phyloP scores from a whole-genome alignment of 2,888 invertebrate species.

The Sphaeridia pumilis region DNA sequence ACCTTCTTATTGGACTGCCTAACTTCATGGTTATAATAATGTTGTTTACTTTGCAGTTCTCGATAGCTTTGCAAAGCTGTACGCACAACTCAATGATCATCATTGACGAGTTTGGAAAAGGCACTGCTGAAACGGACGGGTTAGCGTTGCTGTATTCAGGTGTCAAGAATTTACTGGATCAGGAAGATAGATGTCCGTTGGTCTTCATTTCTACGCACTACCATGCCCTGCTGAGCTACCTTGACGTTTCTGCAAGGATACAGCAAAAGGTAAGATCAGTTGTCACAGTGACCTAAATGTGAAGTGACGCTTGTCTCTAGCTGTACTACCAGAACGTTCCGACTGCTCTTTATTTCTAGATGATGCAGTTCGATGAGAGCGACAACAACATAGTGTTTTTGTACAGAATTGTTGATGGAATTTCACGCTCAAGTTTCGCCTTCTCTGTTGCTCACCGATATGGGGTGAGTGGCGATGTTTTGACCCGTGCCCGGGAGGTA shows the following conservation, averaged over 20 bases:
- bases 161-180: slow-evolving; percentile 53
- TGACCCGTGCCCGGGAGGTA: background rate
- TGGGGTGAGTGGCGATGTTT: background rate
- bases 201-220: slow-evolving; percentile 68
- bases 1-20: background rate
- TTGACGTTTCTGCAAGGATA: slow-evolving; percentile 47
- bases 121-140: slow-evolving; percentile 66
- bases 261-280: slow-evolving; percentile 44
- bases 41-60: slow-evolving; percentile 47
- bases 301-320: no score
- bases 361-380: background rate
- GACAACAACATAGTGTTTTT: background rate
- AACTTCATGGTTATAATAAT: background rate
- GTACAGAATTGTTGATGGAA: background rate
- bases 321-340: no score
- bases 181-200: slow-evolving; percentile 54
- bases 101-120: slow-evolving; percentile 82
- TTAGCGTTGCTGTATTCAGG: slow-evolving; percentile 57
- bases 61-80: slow-evolving; percentile 55
- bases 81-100: slow-evolving; percentile 58
- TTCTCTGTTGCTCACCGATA: background rate
- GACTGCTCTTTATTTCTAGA: background rate
- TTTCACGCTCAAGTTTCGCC: background rate
- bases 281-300: no score
- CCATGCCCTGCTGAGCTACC: slow-evolving; percentile 50